Percentiles rank a stretch among this genome's conserved stretches.
Evolutionary conservation across 2,113 vertebrate genomes (phyloP).

Genomic region (Procavia capensis): DNA sequence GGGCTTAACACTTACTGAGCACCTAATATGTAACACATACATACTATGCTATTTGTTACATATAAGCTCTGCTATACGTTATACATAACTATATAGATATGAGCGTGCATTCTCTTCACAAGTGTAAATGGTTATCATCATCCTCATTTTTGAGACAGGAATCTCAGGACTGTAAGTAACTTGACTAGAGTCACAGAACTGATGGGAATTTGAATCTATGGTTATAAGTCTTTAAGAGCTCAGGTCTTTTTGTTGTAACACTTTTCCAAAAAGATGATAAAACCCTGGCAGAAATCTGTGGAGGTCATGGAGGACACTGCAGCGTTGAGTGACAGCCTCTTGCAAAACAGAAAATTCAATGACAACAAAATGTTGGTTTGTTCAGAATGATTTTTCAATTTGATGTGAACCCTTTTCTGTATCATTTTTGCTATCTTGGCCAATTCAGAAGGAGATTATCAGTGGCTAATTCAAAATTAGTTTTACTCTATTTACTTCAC

Average conservation of each 20-base stretch:
- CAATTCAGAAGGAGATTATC: conserved; percentile 57
- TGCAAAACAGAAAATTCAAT: conserved; percentile 36
- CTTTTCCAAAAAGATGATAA: neutral
- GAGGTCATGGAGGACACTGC: neutral
- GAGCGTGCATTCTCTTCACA: neutral
- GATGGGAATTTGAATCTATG: neutral
- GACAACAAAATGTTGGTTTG: neutral
- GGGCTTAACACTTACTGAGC: neutral
- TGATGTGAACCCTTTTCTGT: conserved; percentile 43
- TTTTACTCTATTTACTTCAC: conserved; percentile 57
- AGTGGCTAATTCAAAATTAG: conserved; percentile 51
- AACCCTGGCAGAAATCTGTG: neutral
- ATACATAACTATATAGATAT: neutral
- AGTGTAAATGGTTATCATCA: neutral
- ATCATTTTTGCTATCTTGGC: conserved; percentile 47
- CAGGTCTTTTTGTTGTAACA: neutral
- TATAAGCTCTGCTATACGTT: neutral
- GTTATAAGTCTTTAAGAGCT: neutral
- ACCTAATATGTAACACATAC: neutral
- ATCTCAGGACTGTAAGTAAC: neutral
- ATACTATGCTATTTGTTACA: neutral
- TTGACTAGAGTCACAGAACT: neutral
- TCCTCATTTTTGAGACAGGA: neutral
- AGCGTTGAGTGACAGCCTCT: neutral
- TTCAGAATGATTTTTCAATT: conserved; percentile 32